Percentiles rank a stretch among this genome's conserved stretches.
Evolutionary conservation across 2,888 invertebrate genomes (phyloP).

Genomic region (Acleris holmiana): DNA sequence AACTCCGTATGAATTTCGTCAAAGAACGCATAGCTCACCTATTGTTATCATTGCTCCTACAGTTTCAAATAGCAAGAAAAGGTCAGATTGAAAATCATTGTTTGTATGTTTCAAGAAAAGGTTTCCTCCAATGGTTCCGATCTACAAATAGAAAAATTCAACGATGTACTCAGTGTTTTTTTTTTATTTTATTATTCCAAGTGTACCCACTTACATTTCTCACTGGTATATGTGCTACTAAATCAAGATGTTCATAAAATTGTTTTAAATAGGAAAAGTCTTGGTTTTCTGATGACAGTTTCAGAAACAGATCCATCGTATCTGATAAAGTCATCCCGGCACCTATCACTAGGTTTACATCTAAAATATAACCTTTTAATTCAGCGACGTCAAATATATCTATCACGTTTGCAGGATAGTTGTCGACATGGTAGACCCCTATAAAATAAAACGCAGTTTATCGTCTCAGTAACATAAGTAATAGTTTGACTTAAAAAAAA

Average conservation of each 20-base stretch:
- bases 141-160: constrained; percentile 60
- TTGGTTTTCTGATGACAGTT: constrained; percentile 45
- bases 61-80: constrained; percentile 81
- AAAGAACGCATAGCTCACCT: constrained; percentile 47
- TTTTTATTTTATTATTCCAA: no score
- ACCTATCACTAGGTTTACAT: constrained; percentile 77
- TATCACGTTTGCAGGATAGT: constrained; percentile 78
- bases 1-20: no score
- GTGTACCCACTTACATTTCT: constrained; percentile 86
- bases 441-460: constrained; percentile 40
- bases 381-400: constrained; percentile 85
- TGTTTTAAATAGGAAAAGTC: constrained; percentile 84
- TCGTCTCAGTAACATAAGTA: neutral
- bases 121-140: constrained; percentile 89
- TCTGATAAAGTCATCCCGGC: constrained; percentile 82
- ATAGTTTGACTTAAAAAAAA: no score
- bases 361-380: constrained; percentile 69
- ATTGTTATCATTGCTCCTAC: constrained; percentile 64
- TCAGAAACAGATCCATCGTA: constrained; percentile 72
- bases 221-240: constrained; percentile 88
- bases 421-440: constrained; percentile 68
- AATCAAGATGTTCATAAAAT: constrained; percentile 85
- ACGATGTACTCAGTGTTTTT: no score
- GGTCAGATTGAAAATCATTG: constrained; percentile 88
- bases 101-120: constrained; percentile 87